Evolutionary conservation across 1,140 invertebrate species (phyloP).

Genomic region (Aphelenchoides besseyi): DNA sequence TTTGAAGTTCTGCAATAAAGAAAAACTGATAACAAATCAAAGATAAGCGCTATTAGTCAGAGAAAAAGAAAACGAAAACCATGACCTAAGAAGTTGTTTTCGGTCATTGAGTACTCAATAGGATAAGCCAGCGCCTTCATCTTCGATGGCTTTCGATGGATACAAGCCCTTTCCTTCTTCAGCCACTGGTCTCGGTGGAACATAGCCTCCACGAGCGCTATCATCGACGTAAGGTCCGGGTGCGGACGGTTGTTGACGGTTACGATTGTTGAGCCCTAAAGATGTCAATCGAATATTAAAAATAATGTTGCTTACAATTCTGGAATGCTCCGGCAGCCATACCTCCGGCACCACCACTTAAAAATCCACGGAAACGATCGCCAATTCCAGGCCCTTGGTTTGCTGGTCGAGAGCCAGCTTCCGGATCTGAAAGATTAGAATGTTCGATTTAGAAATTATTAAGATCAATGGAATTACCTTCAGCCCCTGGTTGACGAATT

Average conservation of each 20-base stretch:
- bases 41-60: too few species aligned
- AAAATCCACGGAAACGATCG: background rate
- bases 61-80: too few species aligned
- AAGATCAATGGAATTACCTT: background rate
- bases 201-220: slow-evolving; percentile 6
- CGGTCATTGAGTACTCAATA: background rate
- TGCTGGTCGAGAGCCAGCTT: too few species aligned
- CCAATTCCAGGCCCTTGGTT: too few species aligned
- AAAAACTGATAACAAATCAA: too few species aligned
- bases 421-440: background rate
- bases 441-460: background rate
- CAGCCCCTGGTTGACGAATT: background rate
- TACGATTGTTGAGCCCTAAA: slow-evolving; percentile 1
- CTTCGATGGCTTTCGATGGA: slow-evolving; percentile 4
- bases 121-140: background rate
- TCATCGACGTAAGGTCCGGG: background rate
- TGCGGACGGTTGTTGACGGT: slow-evolving; percentile 7
- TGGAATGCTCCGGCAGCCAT: background rate
- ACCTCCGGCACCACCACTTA: background rate
- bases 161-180: slow-evolving; percentile 17
- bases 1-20: too few species aligned
- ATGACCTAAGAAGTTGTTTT: too few species aligned
- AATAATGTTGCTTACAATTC: background rate
- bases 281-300: background rate
- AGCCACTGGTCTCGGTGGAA: slow-evolving; percentile 11